phyloP scores from a whole-genome alignment of 1,140 invertebrate species.

The Pissodes strobi region DNA sequence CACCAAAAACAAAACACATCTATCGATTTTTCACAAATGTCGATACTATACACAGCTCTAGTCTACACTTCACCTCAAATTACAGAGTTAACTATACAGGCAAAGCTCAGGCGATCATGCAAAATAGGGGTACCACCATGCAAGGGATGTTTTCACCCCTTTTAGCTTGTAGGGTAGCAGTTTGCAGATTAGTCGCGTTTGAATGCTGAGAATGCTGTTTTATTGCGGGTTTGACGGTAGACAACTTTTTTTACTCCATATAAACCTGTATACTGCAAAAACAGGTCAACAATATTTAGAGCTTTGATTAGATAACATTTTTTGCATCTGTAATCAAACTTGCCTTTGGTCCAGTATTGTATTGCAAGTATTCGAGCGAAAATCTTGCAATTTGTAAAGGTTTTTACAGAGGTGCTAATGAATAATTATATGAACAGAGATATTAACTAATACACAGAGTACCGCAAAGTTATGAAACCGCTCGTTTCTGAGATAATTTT shows the following conservation, averaged over 20 bases:
- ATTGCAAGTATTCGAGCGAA: too few species aligned
- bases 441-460: too few species aligned
- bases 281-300: not conserved
- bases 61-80: too few species aligned
- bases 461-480: too few species aligned
- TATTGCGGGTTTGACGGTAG: conserved; percentile 31
- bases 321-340: not conserved
- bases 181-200: conserved; percentile 41
- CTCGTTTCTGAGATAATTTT: too few species aligned
- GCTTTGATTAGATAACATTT: not conserved
- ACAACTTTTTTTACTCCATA: conserved; percentile 8
- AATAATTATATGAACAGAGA: not conserved
- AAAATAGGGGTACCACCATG: conserved; percentile 12
- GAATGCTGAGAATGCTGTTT: conserved; percentile 49
- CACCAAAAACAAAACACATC: too few species aligned
- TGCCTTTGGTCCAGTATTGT: too few species aligned
- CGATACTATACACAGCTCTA: too few species aligned
- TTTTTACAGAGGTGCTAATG: too few species aligned
- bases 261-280: conserved; percentile 14
- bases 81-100: too few species aligned
- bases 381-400: too few species aligned
- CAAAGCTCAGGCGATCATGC: conserved; percentile 26
- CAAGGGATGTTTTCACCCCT: conserved; percentile 32
- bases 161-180: conserved; percentile 45
- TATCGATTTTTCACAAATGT: too few species aligned